Conservation (phyloP, 2,888 invertebrate genomes). For the Crioceris asparagi region DNA sequence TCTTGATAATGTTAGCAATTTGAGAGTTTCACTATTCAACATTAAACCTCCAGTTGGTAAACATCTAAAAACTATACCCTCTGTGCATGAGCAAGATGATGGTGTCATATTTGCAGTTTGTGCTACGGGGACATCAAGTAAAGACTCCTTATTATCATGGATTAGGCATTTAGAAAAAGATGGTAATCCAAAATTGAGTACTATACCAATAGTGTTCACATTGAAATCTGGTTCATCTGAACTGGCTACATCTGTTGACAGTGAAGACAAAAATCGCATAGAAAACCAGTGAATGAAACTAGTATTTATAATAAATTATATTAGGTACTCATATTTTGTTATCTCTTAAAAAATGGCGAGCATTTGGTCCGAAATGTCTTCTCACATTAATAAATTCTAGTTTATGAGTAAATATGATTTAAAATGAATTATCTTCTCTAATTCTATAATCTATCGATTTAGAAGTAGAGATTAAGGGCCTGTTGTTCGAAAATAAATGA, state of each 20-base stretch:
- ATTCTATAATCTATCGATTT: no score
- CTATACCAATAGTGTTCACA: conserved; percentile 77
- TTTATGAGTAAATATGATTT: no score
- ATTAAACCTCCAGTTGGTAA: conserved; percentile 37
- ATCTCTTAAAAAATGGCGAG: no score
- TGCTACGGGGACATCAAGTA: conserved; percentile 82
- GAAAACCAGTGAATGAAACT: no score
- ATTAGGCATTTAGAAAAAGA: conserved; percentile 67
- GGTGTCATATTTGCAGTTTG: conserved; percentile 80
- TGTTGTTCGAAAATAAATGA: no score
- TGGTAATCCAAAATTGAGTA: conserved; percentile 60
- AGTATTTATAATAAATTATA: no score
- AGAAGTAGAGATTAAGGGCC: no score
- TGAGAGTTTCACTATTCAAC: conserved; percentile 48
- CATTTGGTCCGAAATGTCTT: no score
- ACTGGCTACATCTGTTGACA: conserved; percentile 19
- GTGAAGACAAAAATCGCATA: conserved; percentile 6
- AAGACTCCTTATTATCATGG: conserved; percentile 90
- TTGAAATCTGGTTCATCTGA: conserved; percentile 52
- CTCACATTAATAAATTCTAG: no score
- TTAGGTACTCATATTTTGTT: no score
- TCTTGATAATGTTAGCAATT: conserved; percentile 62
- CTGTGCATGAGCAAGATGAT: conserved; percentile 87
- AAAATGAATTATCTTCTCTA: no score
- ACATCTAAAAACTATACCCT: conserved; percentile 39